Evolutionary conservation across 2,113 vertebrate species (phyloP).

Genomic region (Taxidea taxus): DNA sequence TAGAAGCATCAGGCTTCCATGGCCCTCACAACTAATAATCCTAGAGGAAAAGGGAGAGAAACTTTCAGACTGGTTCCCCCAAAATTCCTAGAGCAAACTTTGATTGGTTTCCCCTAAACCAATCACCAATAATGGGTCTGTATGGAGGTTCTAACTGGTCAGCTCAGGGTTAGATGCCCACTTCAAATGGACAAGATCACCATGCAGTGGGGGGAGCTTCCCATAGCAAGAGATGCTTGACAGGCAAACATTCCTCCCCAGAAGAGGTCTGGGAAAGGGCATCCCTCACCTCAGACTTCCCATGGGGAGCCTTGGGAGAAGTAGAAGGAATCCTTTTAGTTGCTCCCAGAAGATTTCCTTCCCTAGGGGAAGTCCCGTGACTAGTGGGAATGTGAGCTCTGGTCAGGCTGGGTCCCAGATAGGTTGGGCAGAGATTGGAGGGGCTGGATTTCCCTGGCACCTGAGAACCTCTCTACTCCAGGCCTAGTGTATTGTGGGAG

Average conservation of each 20-base stretch:
- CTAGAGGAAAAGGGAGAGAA: neutral
- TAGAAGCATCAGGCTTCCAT: neutral
- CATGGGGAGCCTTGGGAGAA: neutral
- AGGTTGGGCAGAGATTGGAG: neutral
- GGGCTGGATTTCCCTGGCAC: neutral
- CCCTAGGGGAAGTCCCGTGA: neutral
- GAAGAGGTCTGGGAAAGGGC: neutral
- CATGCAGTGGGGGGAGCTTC: neutral
- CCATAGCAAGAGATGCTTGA: neutral
- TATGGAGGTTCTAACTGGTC: neutral
- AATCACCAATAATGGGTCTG: neutral
- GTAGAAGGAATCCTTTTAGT: neutral
- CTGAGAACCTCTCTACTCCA: neutral
- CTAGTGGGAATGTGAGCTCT: neutral
- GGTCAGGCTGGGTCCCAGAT: neutral
- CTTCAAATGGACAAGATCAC: neutral
- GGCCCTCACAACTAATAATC: neutral
- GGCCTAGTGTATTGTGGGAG: neutral
- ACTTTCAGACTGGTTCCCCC: neutral
- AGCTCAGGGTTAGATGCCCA: neutral
- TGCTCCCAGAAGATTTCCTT: neutral
- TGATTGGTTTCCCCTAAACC: neutral
- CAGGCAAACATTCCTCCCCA: neutral
- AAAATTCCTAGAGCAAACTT: neutral
- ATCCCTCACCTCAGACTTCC: neutral